Evolutionary conservation across 30 jellyfish, hydroid and myxozoan species (phyloP).

Genomic region (Mastigias papua): DNA sequence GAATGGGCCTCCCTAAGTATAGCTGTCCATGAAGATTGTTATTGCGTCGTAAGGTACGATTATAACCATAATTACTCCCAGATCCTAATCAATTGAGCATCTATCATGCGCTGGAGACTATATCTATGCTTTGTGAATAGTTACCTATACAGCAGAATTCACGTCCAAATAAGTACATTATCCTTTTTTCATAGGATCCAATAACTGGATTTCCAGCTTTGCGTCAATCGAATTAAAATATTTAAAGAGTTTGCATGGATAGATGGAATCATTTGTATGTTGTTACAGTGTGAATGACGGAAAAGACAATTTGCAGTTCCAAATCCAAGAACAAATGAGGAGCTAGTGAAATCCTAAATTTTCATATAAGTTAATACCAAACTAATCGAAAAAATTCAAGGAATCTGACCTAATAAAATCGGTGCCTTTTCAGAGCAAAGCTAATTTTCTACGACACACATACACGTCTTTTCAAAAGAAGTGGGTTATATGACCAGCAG

Average conservation of each 20-base stretch:
- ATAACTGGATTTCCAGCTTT: neutral
- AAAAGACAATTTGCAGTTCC: neutral
- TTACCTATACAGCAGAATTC: neutral
- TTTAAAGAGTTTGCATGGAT: neutral
- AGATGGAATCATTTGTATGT: neutral
- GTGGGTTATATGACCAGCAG: too few relatives aligned
- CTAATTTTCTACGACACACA: neutral
- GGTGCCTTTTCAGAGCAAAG: neutral
- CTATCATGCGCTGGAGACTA: too few relatives aligned
- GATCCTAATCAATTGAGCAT: too few relatives aligned
- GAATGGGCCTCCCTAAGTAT: too few relatives aligned
- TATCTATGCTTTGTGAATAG: too few relatives aligned
- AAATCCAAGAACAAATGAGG: neutral
- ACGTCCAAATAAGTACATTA: neutral
- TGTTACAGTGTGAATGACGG: neutral
- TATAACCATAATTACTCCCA: too few relatives aligned
- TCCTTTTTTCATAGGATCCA: neutral
- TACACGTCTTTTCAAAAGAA: too few relatives aligned
- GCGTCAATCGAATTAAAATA: neutral
- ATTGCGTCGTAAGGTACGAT: too few relatives aligned
- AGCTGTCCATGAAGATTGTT: too few relatives aligned
- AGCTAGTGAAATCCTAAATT: neutral
- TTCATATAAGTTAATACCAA: neutral
- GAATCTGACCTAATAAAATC: conserved; percentile 3
- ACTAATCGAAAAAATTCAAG: neutral